Evolutionary conservation across 2,797 vertebrate species (phyloP).

Genomic region (Scomberomorus guttatus): DNA sequence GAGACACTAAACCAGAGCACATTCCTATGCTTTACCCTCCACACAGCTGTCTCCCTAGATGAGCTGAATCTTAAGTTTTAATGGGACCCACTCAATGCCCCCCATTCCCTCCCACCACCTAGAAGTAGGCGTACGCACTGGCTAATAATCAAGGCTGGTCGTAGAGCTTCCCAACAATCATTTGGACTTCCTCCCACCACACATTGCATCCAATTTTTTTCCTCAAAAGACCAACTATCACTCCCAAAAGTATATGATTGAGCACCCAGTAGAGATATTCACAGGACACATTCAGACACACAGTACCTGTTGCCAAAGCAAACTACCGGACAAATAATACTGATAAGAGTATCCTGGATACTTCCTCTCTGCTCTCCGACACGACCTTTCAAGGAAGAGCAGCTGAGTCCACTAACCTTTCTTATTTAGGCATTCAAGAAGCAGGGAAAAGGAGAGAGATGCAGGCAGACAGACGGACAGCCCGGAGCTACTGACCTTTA

Average conservation of each 20-base stretch:
- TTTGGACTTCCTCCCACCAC: slow-evolving; percentile 22
- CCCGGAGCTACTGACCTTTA: slow-evolving; percentile 82
- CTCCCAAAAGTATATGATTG: neutral
- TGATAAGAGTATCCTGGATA: slow-evolving; percentile 63
- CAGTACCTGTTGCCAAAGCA: slow-evolving; percentile 51
- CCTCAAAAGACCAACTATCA: slow-evolving; percentile 17
- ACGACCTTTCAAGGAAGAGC: slow-evolving; percentile 79
- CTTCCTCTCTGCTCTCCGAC: slow-evolving; percentile 59
- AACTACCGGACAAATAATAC: slow-evolving; percentile 70
- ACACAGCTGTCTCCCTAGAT: slow-evolving; percentile 44
- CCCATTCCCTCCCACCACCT: neutral
- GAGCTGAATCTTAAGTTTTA: slow-evolving; percentile 46
- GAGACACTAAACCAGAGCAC: slow-evolving; percentile 20
- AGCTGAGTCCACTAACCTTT: slow-evolving; percentile 77
- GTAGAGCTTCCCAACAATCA: slow-evolving; percentile 34
- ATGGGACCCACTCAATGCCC: slow-evolving; percentile 35
- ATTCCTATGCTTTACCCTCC: slow-evolving; percentile 22
- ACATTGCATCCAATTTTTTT: slow-evolving; percentile 16
- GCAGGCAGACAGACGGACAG: slow-evolving; percentile 76
- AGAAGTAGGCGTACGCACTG: slow-evolving; percentile 1
- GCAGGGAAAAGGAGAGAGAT: slow-evolving; percentile 70
- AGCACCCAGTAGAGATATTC: slow-evolving; percentile 28
- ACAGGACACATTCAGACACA: slow-evolving; percentile 34
- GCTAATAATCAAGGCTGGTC: slow-evolving; percentile 42
- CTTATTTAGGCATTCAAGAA: slow-evolving; percentile 81